Evolutionary conservation across 2,888 invertebrate species (phyloP), one percentile per base, ranked within the genome.

Genomic region (Caenorhabditis sp.): DNA sequence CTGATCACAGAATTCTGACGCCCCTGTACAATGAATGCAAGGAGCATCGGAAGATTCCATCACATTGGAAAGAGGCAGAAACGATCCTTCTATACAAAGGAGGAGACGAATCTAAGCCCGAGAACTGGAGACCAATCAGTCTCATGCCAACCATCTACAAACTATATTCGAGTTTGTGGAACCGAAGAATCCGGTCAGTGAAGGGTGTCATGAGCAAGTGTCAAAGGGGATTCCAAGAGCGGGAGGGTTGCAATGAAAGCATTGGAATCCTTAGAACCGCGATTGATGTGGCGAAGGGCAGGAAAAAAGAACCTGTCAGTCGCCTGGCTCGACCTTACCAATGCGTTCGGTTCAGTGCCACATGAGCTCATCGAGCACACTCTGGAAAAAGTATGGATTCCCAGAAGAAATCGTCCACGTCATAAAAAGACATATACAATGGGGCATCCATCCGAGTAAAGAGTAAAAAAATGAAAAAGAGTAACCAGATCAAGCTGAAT

Each of bases 291-390:
- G 30, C 30, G 9, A 30, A n/a, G n/a, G n/a, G n/a, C n/a, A n/a
- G n/a, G 7, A 53, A 53, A n/a, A 20, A 24, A 37, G 26, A 53
- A 53, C 53, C 13, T 86, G 4, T 82, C 82, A 11, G 81, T 90
- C 0, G 87, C 89, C 3, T 90, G 89, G 89, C 71, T 90, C 41
- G 89, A 90, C 63, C 73, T 90, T 4, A 72, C 87, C 8, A 90
- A 90, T 35, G 90, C 90, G 0, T 89, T 90, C 72, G 88, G 87
- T 0, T 88, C 88, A 4, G 78, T 90, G 2, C 89, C 89, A 13
- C 90, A 90, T 68, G 7, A 37, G 1, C 53, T 53, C 15, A 53
- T 53, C 35, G 3, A 2, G 11, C 3, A 8, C 1, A 20, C 53
- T 1, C 53, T 53, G 32, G n/a, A 8, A 20, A 8, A 0, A 9